Evolutionary conservation across 2,113 vertebrate genomes (phyloP), one percentile per base, ranked within the genome.

Genomic region (Paradisaea rubra): DNA sequence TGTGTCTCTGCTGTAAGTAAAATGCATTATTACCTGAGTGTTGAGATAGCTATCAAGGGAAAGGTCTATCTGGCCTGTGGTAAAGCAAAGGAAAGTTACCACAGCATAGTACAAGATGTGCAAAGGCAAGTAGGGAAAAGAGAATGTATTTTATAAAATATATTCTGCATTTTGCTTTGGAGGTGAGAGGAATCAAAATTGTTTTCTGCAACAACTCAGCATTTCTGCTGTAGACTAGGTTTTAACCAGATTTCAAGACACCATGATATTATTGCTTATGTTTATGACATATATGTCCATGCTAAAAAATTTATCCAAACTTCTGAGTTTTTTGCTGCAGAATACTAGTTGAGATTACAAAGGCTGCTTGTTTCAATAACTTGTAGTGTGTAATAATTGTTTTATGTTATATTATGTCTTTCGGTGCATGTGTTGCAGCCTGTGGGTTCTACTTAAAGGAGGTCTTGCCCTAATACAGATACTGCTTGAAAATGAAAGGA

Each of bases 351-450:
- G 27, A 70, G 54, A 72, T 42, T 76, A n/a, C 42, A 53, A 54
- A 83, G 59, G 30, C 23, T 5, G 8, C 30, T 84, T 70, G 33
- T 60, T 94, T 70, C 74, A 71, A 27, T 27, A 66, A 7, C 39
- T 86, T 0, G 1, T 60, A 27, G 9, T 77, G 19, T 50, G 4
- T 81, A 68, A 30, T 47, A 41, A 60, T 56, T 87, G 45, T 4
- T 91, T 60, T 50, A 35, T 39, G 33, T 79, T 81, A 9, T 24
- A 28, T 17, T 24, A n/a, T 59, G 91, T 81, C 27, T 66, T 71
- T 45, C 0, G 0, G 53, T 65, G 44, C 5, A 0, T 21, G 24
- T 39, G 39, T 84, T 81, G 30, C 27, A 64, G 64, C 42, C 54
- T 64, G 3, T 65, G 63, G 28, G 23, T 23, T 91, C 20, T 77